Conservation (phyloP, 1,140 invertebrate species). For the Lethrus apterus region DNA sequence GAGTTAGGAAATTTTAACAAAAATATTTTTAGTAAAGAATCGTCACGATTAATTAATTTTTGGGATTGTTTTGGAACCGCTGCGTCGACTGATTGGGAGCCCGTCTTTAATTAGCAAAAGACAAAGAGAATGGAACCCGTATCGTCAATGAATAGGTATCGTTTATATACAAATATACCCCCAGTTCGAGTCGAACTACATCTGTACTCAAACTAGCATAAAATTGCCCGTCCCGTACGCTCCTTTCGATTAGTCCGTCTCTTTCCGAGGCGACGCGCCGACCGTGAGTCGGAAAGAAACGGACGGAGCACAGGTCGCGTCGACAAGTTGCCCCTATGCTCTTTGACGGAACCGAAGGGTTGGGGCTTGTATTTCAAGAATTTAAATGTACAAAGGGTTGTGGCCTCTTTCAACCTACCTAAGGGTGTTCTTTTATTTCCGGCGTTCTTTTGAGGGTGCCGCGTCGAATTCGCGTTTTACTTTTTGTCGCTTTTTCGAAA, state of each 20-base stretch:
- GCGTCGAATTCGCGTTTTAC: no score
- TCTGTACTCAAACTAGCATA: conserved; percentile 10
- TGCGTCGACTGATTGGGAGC: conserved; percentile 18
- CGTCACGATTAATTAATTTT: neutral
- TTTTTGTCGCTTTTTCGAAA: no score
- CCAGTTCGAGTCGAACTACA: conserved; percentile 5
- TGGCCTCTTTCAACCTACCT: conserved; percentile 23
- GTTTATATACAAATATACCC: conserved; percentile 28
- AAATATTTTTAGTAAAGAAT: neutral
- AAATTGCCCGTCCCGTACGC: conserved; percentile 8
- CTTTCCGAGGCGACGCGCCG: neutral
- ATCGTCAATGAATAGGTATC: conserved; percentile 33
- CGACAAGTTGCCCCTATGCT: conserved; percentile 23
- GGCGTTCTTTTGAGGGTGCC: conserved; percentile 9
- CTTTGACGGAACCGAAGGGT: conserved; percentile 26
- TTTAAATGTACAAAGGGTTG: conserved; percentile 30
- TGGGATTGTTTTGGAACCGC: conserved; percentile 6
- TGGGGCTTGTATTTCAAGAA: conserved; percentile 27
- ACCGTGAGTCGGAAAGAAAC: neutral
- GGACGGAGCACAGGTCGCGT: neutral
- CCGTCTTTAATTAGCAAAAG: conserved; percentile 32
- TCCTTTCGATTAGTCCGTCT: neutral
- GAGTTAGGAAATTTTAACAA: no score
- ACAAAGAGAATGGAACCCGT: conserved; percentile 30
- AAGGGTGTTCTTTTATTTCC: conserved; percentile 24